A percentile compares a stretch with the other conserved stretches of the same genome.
phyloP scores from a whole-genome alignment of 2,113 vertebrate species.

The Anguilla japonica region DNA sequence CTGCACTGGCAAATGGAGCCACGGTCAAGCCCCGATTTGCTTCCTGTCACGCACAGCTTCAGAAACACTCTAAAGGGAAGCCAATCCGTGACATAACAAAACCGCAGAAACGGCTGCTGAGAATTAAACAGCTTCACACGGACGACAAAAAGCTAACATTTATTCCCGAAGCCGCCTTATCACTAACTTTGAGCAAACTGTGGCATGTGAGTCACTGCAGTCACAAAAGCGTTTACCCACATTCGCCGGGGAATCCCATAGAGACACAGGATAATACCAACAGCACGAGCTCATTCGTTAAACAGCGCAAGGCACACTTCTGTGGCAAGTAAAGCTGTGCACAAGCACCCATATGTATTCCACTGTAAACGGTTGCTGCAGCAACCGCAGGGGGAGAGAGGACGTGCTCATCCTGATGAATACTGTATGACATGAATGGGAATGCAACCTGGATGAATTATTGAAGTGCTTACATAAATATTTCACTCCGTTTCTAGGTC shows the following conservation, averaged over 20 bases:
- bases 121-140: too few relatives aligned
- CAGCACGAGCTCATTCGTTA: background rate
- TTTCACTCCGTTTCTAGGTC: conserved; percentile 25
- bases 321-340: background rate
- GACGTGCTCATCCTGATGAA: background rate
- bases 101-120: background rate
- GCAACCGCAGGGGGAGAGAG: conserved; percentile 1
- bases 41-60: background rate
- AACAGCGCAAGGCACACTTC: background rate
- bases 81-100: background rate
- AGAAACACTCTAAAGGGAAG: background rate
- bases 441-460: conserved; percentile 28
- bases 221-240: background rate
- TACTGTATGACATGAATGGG: conserved; percentile 2
- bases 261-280: background rate
- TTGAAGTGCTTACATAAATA: conserved; percentile 19
- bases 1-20: background rate
- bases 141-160: too few relatives aligned
- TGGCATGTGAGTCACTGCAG: background rate
- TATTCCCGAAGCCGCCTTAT: too few relatives aligned
- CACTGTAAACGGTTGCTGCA: background rate
- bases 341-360: background rate
- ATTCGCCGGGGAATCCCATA: background rate
- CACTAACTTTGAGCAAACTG: too few relatives aligned
- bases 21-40: background rate